Conservation (phyloP, 2,888 invertebrate genomes). For the Xestia c-nigrum region DNA sequence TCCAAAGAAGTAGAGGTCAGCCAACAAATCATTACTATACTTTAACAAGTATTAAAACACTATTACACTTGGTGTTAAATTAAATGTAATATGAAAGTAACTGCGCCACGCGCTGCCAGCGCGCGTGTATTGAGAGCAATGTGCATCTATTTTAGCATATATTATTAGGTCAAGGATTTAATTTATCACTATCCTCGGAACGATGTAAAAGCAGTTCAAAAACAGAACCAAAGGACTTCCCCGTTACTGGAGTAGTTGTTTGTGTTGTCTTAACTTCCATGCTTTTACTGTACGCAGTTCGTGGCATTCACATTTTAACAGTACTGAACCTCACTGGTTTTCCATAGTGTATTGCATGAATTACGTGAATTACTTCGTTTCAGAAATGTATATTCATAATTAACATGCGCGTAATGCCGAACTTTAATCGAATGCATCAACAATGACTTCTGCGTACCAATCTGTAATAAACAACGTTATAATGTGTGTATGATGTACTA, state of each 20-base stretch:
- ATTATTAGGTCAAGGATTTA: slow-evolving; percentile 88
- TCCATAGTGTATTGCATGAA: slow-evolving; percentile 41
- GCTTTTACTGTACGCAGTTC: slow-evolving; percentile 34
- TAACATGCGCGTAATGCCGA: slow-evolving; percentile 13
- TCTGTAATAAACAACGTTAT: slow-evolving; percentile 67
- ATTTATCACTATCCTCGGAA: slow-evolving; percentile 71
- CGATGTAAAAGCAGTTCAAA: slow-evolving; percentile 57
- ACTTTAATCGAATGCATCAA: slow-evolving; percentile 36
- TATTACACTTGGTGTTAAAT: slow-evolving; percentile 59
- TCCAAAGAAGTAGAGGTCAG: slow-evolving; percentile 89
- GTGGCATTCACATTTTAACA: slow-evolving; percentile 32
- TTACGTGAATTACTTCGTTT: slow-evolving; percentile 27
- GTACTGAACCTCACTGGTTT: slow-evolving; percentile 14
- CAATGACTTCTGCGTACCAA: slow-evolving; percentile 52
- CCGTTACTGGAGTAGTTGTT: slow-evolving; percentile 20
- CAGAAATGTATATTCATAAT: not conserved
- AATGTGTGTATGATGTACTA: slow-evolving; percentile 71
- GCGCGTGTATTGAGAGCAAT: slow-evolving; percentile 83
- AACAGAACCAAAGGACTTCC: slow-evolving; percentile 35
- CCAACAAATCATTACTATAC: slow-evolving; percentile 68
- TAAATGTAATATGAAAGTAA: slow-evolving; percentile 71
- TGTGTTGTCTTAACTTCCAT: slow-evolving; percentile 25
- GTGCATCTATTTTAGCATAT: slow-evolving; percentile 87
- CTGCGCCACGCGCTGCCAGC: slow-evolving; percentile 82
- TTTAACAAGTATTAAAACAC: slow-evolving; percentile 64